Base-by-base conservation (phyloP, 2,888 invertebrate genomes). In the Glyphotaelius pellucidus region DNA sequence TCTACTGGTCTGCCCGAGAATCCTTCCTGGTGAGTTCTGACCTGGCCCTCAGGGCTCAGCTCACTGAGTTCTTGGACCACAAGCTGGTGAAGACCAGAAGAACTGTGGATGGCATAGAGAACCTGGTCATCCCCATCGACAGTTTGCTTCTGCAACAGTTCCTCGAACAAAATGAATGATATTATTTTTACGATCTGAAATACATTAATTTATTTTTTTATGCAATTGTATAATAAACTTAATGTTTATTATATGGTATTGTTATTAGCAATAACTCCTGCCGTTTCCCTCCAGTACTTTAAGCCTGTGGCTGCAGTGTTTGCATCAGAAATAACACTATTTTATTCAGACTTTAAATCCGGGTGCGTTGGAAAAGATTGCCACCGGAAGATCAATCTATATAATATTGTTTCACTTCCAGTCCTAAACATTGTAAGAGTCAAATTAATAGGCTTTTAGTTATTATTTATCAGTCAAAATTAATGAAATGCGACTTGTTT, bases 11-110 rank as follows among this genome's bases (percentile, higher is more conserved):
- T 93, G 98, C 98, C 94, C 97, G 99, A 81, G 99, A 99, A 95
- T 97, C 97, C 32, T 99, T 99, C 95, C 96, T 99, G 80, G 99
- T 99, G 0, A 99, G 98, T 95, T 98, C 98, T 0, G 99, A 99
- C 95, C 96, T 98, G 91, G 99, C 99, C 0, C 95, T 99, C 92
- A 97, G 99, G 93, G 98, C 99, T 9, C 99, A 99, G 94, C 96
- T 99, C 3, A 99, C 98, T 0, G 99, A 99, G 95, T 99, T 99
- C 95, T 96, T 98, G 89, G 99, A 99, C 95, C 99, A 99, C 95
- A 98, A 99, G 95, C 96, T 99, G 94, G 97, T 99, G 7, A 98
- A 97, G 95, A 97, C 97, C 91, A 98, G 98, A 94, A 97, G 98
- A 94, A 97, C 97, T 30, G 95, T 96, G 47, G 99, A 99, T 95